A percentile compares a stretch with the other conserved stretches of the same genome.
Conservation (phyloP, 92 coral and sea anemone species). For the Montipora capitata region DNA sequence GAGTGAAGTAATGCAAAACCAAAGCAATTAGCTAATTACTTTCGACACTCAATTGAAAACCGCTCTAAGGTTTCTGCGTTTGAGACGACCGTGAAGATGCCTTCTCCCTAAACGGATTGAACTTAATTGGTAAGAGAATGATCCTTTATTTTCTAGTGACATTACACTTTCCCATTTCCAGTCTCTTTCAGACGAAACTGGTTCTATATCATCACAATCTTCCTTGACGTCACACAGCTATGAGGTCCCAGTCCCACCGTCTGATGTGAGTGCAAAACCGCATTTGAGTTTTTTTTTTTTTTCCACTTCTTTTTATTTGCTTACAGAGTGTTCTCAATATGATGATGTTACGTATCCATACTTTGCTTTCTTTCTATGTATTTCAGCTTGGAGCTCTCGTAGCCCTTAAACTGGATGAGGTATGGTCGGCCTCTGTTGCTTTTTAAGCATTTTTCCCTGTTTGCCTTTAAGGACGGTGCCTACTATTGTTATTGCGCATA, state of each 20-base stretch:
- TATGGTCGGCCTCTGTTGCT: constrained; percentile 8
- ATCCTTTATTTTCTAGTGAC: too few species aligned
- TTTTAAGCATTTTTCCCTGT: too few species aligned
- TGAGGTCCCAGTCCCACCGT: constrained; percentile 39
- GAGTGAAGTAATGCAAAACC: too few species aligned
- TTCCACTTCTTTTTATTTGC: neutral
- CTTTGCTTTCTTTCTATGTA: neutral
- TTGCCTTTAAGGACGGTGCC: too few species aligned
- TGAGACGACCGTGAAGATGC: too few species aligned
- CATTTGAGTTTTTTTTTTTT: neutral
- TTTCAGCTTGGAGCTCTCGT: constrained; percentile 79
- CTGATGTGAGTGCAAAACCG: constrained; percentile 33
- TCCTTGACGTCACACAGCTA: constrained; percentile 61
- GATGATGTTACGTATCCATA: neutral
- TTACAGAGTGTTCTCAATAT: neutral
- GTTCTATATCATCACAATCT: constrained; percentile 30
- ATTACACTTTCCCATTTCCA: neutral
- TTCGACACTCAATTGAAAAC: too few species aligned
- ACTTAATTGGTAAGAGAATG: too few species aligned
- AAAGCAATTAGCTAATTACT: too few species aligned
- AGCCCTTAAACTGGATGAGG: constrained; percentile 65
- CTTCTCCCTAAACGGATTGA: too few species aligned
- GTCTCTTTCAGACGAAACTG: constrained; percentile 44
- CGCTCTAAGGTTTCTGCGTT: too few species aligned
- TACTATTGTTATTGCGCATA: too few species aligned